phyloP scores from a whole-genome alignment of 2,113 vertebrate genomes.

The Cephalopterus ornatus region DNA sequence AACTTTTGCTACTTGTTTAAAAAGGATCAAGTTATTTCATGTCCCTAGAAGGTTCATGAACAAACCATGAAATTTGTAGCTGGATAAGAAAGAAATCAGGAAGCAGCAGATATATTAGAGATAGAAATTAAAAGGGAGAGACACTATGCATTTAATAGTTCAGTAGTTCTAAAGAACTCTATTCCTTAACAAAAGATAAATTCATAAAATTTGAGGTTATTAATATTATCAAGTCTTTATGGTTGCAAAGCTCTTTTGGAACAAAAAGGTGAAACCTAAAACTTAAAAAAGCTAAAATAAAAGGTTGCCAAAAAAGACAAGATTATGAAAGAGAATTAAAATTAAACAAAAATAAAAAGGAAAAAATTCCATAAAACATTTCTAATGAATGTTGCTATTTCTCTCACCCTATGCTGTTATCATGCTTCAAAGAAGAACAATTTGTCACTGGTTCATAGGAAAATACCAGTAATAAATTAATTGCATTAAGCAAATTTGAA shows the following conservation, averaged over 20 bases:
- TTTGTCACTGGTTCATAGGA: neutral
- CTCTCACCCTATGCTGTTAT: neutral
- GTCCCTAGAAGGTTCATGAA: neutral
- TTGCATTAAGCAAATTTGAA: neutral
- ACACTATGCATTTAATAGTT: neutral
- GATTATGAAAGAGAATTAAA: accelerated
- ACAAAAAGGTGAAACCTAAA: neutral
- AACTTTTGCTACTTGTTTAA: neutral
- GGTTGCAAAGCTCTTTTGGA: neutral
- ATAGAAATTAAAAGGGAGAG: neutral
- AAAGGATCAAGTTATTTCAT: neutral
- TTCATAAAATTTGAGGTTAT: neutral
- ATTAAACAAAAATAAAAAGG: neutral
- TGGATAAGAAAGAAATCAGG: neutral
- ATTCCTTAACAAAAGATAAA: neutral
- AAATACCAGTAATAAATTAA: neutral
- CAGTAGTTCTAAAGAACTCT: neutral
- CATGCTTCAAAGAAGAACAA: neutral
- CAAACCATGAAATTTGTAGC: neutral
- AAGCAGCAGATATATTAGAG: neutral
- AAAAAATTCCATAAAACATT: neutral
- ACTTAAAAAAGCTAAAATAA: neutral
- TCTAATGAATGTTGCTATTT: neutral
- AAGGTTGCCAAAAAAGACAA: neutral
- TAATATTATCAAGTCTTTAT: neutral